These are phyloP conservation scores for Orthonyx spaldingii DNA, from an alignment of 2,113 vertebrate species.

Conservation along the genomic window DNA sequence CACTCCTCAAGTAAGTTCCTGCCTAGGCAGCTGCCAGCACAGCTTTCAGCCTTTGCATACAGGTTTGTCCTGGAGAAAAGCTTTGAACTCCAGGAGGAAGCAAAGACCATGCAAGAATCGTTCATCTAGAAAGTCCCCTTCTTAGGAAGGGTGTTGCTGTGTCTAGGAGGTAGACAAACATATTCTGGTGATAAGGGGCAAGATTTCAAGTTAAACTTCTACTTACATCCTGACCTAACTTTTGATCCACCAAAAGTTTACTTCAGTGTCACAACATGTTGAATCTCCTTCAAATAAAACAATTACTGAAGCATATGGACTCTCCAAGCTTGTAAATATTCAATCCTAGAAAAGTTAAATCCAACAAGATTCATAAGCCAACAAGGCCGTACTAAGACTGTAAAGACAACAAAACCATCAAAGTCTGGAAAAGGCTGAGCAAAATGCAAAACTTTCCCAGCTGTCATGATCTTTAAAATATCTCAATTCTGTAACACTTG, in stretches of 20 bases:
- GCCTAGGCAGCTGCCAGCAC: neutral
- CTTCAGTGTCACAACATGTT: neutral
- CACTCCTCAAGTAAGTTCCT: neutral
- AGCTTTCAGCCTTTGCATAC: neutral
- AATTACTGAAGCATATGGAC: neutral
- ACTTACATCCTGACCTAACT: neutral
- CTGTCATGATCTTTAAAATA: slow-evolving; percentile 8
- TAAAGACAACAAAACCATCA: neutral
- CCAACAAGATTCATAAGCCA: neutral
- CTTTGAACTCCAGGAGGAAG: neutral
- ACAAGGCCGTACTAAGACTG: neutral
- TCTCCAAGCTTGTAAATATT: neutral
- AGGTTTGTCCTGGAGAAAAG: neutral
- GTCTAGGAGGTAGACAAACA: neutral
- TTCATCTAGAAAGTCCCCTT: neutral
- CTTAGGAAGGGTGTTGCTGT: neutral
- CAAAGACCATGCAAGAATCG: neutral
- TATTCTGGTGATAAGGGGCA: neutral
- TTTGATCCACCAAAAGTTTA: neutral
- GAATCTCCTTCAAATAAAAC: neutral
- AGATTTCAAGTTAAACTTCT: neutral
- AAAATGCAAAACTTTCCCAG: neutral
- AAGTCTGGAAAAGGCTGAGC: neutral
- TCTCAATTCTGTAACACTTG: neutral
- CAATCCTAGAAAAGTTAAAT: neutral